A percentile compares a stretch with the other conserved stretches of the same genome.
These are phyloP conservation scores for Cynoglossus semilaevis DNA, from an alignment of 2,113 vertebrate genomes.

Conservation along the genomic window DNA sequence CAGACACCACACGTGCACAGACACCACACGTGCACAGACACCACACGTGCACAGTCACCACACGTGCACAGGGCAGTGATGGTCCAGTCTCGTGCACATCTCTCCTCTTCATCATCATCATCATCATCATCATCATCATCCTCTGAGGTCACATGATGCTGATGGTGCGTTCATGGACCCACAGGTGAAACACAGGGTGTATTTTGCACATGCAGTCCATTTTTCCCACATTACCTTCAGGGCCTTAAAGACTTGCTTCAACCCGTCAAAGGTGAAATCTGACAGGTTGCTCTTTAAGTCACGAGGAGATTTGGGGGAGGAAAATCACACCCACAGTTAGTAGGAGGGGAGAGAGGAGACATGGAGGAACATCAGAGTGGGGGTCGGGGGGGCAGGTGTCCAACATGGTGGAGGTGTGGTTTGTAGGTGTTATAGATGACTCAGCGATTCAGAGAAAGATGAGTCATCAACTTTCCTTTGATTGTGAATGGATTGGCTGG, in stretches of 20 bases:
- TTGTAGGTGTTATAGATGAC: no score
- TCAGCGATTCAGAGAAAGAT: no score
- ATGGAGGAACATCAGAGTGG: conserved; percentile 16
- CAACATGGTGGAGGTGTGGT: no score
- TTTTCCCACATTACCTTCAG: conserved; percentile 89
- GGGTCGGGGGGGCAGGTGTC: no score
- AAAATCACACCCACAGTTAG: conserved; percentile 74
- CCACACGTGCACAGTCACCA: no score
- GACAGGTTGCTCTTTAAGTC: conserved; percentile 93
- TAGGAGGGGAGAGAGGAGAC: conserved; percentile 31
- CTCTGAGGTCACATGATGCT: conserved; percentile 29
- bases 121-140: no score
- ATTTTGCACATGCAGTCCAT: conserved; percentile 48
- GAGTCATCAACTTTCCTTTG: not conserved
- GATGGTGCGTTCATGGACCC: conserved; percentile 28
- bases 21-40: no score
- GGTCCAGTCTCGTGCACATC: no score
- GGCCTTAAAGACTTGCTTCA: conserved; percentile 95
- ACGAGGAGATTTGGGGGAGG: conserved; percentile 74
- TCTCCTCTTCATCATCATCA: no score
- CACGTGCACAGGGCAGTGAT: no score
- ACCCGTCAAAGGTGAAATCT: conserved; percentile 89
- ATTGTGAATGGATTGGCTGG: conserved; percentile 35
- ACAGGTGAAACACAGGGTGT: conserved; percentile 33
- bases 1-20: no score